Evolutionary conservation across 2,113 vertebrate species (phyloP).

Genomic region (Melanotaenia duboulayi): DNA sequence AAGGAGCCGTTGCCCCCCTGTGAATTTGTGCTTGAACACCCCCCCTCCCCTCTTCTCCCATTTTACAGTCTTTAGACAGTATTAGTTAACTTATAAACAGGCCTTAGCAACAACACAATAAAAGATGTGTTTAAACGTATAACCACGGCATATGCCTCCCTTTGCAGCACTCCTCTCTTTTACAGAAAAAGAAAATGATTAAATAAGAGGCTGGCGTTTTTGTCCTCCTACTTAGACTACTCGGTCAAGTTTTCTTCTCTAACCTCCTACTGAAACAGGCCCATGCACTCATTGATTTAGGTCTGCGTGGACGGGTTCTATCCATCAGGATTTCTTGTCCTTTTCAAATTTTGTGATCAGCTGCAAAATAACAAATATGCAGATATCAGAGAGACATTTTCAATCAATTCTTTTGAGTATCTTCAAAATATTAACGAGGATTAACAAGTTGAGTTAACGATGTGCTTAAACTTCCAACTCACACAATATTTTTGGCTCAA

Average conservation of each 20-base stretch:
- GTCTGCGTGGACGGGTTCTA: neutral
- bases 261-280: neutral
- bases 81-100: conserved; percentile 31
- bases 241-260: neutral
- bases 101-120: conserved; percentile 17
- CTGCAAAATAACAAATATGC: no score
- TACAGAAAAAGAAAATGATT: neutral
- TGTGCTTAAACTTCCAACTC: no score
- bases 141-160: neutral
- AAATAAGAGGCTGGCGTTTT: neutral
- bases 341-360: neutral
- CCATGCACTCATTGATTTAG: neutral
- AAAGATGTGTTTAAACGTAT: conserved; percentile 15
- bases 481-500: neutral
- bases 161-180: neutral
- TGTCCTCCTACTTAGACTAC: neutral
- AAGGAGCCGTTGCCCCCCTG: neutral
- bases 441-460: no score
- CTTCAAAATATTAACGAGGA: no score
- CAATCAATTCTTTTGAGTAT: no score
- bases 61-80: neutral
- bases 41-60: no score
- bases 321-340: neutral
- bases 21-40: conserved; percentile 40
- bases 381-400: no score